phyloP scores from a whole-genome alignment of 1,140 invertebrate genomes.

The Pogonognathellus flavescens region DNA sequence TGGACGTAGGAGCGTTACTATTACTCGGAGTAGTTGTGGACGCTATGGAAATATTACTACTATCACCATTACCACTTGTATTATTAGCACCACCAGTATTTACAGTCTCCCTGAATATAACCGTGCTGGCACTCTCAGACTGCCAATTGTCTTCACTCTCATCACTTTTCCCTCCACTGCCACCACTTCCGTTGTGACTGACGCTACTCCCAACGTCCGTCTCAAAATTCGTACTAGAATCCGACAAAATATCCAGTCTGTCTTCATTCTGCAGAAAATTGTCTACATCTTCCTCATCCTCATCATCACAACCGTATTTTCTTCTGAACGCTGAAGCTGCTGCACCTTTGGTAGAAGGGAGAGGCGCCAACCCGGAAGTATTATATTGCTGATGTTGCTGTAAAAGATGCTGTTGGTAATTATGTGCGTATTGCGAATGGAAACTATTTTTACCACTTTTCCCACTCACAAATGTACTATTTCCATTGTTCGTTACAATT shows the following conservation, averaged over 20 bases:
- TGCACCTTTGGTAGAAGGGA: not conserved
- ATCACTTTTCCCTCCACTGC: conserved; percentile 43
- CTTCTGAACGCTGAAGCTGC: not conserved
- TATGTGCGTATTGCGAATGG: not conserved
- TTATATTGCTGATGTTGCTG: not conserved
- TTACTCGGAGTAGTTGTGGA: too few species aligned
- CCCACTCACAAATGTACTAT: conserved; percentile 5
- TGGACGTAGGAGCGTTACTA: not conserved
- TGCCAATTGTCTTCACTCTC: conserved; percentile 55
- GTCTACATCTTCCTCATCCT: not conserved
- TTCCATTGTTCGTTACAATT: conserved; percentile 45
- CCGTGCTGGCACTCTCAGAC: conserved; percentile 56
- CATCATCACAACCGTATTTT: not conserved
- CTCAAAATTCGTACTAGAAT: conserved; percentile 8
- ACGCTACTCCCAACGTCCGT: conserved; percentile 48
- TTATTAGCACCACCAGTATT: not conserved
- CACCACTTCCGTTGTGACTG: conserved; percentile 47
- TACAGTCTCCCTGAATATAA: conserved; percentile 45
- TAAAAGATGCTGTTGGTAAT: not conserved
- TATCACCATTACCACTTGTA: not conserved
- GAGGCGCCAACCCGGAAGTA: conserved; percentile 31
- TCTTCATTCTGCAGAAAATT: not conserved
- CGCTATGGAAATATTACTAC: not conserved
- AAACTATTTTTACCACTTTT: not conserved
- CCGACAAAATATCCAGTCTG: conserved; percentile 3